Base-by-base conservation (phyloP, 2,113 vertebrate species). In the Terrapene triunguis region DNA sequence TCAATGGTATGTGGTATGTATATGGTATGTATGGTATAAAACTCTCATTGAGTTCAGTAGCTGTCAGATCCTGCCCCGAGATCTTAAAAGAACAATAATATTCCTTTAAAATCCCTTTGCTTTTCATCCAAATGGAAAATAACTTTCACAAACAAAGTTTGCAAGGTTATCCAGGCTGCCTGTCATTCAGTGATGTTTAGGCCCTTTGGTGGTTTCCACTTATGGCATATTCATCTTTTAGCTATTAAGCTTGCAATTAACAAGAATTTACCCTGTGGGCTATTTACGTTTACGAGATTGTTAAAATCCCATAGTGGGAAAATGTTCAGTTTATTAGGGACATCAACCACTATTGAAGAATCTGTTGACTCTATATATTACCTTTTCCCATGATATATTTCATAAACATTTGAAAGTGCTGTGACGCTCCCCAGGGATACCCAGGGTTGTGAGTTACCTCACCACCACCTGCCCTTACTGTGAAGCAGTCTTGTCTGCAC, bases 61-160 rank as follows among this genome's bases (percentile, higher is more conserved):
- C 44, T 91, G 29, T 7, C 80, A 85, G 44, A 84, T 92, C 25
- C 5, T 80, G 16, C 44, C 2, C 12, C 62, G 32, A 27, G 48
- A 78, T 38, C 14, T n/a, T 82, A 76, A 92, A 87, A 95, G 17
- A 90, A 4, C 21, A 69, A 80, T 6, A 35, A 90, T 12, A 62
- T 93, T 95, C 88, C 35, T 7, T 90, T 91, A 27, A 4, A 82
- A 92, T 95, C 55, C 89, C 87, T 84, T 94, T 95, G 11, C 74
- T 89, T 94, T 82, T 88, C 88, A 88, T 92, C 87, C 48, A 86
- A 86, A 95, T 78, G 80, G 85, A 91, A 96, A 96, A 91, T 57
- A 93, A 84, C 81, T 86, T 95, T 50, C 55, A 86, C 83, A 92
- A 94, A 59, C 25, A 87, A 95, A 89, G 35, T 90, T 95, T 95